Evolutionary conservation across 1,140 invertebrate species (phyloP), one percentile per base, ranked within the genome.

Genomic region (Heliconius hewitsoni): DNA sequence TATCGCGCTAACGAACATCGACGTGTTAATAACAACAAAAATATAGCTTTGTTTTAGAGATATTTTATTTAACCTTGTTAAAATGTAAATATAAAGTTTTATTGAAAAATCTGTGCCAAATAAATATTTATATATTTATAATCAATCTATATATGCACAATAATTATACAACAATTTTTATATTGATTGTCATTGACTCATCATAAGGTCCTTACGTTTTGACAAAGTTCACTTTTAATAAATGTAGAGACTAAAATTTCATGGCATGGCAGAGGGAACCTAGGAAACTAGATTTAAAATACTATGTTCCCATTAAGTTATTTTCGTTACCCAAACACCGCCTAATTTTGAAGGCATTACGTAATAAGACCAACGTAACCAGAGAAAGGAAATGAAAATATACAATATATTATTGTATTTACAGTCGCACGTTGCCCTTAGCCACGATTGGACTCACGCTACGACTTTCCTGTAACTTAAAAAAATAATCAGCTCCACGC

Each of bases 21-120:
- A 75, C 84, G 76, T 71, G 78, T 81, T 85, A 81, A 79, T 70
- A 71, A 66, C 52, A 19, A 74, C 71, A 50, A 83, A 82, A 81
- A 76, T 74, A 79, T 74, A 79, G 77, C 78, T 72, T 42, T 37
- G 57, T 81, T 60, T 66, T 30, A 66, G 60, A 66, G 11, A 23
- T 27, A 60, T 66, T 27, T 30, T 66, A 30, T 66, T 30, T 66
- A 30, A 30, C 27, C 23, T 66, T 11, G 60, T 66, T 66, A 66
- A 30, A 66, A 66, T 30, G 13, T 0, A 2, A 30, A 30, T 66
- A 13, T 16, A 16, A 3, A 66, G 1, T 5, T 66, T 66, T 5
- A 16, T 66, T 66, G 19, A 30, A 66, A 30, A 66, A 30, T 30
- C 11, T 66, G 57, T 66, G 3, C 57, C 6, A 23, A 57, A 9